Evolutionary conservation across 2,113 vertebrate genomes (phyloP).

Genomic region (Pseudonaja textilis): DNA sequence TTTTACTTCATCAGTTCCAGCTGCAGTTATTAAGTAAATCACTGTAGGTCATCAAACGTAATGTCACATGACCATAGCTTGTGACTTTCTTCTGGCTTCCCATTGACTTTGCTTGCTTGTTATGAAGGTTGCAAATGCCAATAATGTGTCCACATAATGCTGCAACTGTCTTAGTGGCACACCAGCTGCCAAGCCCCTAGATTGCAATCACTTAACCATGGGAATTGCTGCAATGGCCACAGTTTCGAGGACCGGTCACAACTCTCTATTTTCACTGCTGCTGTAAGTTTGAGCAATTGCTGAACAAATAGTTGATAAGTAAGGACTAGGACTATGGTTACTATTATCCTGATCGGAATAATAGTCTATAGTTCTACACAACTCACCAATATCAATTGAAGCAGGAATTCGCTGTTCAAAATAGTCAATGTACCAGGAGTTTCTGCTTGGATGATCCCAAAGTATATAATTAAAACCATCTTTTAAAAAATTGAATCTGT

Average conservation of each 20-base stretch:
- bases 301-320: background rate
- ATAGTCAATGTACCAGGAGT: background rate
- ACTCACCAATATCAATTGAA: background rate
- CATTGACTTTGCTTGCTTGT: background rate
- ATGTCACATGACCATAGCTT: background rate
- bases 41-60: background rate
- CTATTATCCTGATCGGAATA: background rate
- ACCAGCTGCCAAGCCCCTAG: background rate
- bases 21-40: background rate
- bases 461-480: background rate
- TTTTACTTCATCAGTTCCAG: background rate
- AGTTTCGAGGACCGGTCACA: background rate
- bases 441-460: background rate
- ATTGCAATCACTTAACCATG: background rate
- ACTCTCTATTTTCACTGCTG: background rate
- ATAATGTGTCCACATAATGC: background rate
- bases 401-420: background rate
- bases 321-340: background rate
- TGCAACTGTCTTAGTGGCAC: background rate
- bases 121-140: background rate
- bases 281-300: background rate
- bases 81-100: background rate
- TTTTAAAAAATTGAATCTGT: background rate
- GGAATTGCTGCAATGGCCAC: background rate
- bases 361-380: background rate